Base-by-base conservation (phyloP, 2,797 vertebrate species). In the Lithobates sylvaticus region DNA sequence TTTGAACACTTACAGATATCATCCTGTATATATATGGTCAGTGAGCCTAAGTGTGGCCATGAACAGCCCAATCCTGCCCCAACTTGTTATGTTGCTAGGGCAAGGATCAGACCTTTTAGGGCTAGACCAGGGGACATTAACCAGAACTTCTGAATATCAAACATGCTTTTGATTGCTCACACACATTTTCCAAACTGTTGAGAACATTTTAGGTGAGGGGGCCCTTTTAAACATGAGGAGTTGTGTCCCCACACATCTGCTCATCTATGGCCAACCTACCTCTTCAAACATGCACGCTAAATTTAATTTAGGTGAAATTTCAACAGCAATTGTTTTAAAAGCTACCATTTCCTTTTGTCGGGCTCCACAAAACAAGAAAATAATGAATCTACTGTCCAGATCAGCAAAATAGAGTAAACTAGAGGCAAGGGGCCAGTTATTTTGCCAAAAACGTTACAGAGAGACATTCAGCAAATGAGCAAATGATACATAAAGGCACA, bases 401-500 rank as follows among this genome's bases (percentile, higher is more conserved):
- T 71, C 83, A 83, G 82, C 81, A 61, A 84, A 81, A 68, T 34
- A 23, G 61, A 76, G 65, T 69, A 80, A 86, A 54, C 44, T 10
- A 12, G 82, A 54, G 90, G 91, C 91, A 18, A 13, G 1, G 42
- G 88, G 91, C 91, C 92, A 91, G 91, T 88, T 80, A 89, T 91
- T 90, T 92, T 76, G 93, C 92, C 93, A 90, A 93, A 93, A 93
- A 70, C 89, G 92, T 93, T 93, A 92, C 90, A 83, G 90, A 87
- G 91, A 90, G 92, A 93, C 94, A 94, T 93, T 93, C 91, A 92
- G 93, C 92, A 94, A 94, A 94, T 93, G 94, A 93, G 93, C 92
- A 93, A 94, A 94, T 93, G 93, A 95, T 94, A 91, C 93, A 94
- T 94, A 94, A 94, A 94, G 91, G 91, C 91, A 82, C 88, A 88